Conservation (phyloP, 2,888 invertebrate genomes). For the Acronicta psi region DNA sequence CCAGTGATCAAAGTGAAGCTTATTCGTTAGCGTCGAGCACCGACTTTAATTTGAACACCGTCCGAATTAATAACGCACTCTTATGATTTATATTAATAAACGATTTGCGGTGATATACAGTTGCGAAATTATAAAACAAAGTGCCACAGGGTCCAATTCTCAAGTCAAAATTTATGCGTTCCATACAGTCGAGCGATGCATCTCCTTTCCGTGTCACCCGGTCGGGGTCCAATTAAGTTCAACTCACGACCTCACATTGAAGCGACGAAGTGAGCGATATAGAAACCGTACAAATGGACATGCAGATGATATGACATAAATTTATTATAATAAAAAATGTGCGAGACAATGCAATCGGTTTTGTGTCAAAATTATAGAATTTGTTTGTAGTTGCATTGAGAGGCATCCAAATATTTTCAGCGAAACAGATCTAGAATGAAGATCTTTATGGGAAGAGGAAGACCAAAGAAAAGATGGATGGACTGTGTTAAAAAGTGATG, state of each 20-base stretch:
- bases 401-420: too few relatives aligned
- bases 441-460: too few relatives aligned
- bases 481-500: too few relatives aligned
- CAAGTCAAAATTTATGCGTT: conserved; percentile 84
- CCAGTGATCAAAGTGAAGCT: too few relatives aligned
- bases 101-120: conserved; percentile 54
- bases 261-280: conserved; percentile 65
- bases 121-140: conserved; percentile 74
- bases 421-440: too few relatives aligned
- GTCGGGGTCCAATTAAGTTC: conserved; percentile 87
- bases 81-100: conserved; percentile 59
- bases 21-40: too few relatives aligned
- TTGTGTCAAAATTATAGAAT: too few relatives aligned
- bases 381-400: too few relatives aligned
- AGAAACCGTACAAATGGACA: conserved; percentile 10
- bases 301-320: conserved; percentile 20
- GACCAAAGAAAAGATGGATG: too few relatives aligned
- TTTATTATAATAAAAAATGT: not conserved
- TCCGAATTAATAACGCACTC: conserved; percentile 29
- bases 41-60: not conserved
- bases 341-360: too few relatives aligned
- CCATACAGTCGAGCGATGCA: conserved; percentile 84
- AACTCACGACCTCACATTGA: conserved; percentile 83
- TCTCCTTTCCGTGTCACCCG: conserved; percentile 87
- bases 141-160: conserved; percentile 76